These are phyloP conservation scores for Eptesicus fuscus DNA, from an alignment of 2,113 vertebrate genomes.

Conservation along the genomic window DNA sequence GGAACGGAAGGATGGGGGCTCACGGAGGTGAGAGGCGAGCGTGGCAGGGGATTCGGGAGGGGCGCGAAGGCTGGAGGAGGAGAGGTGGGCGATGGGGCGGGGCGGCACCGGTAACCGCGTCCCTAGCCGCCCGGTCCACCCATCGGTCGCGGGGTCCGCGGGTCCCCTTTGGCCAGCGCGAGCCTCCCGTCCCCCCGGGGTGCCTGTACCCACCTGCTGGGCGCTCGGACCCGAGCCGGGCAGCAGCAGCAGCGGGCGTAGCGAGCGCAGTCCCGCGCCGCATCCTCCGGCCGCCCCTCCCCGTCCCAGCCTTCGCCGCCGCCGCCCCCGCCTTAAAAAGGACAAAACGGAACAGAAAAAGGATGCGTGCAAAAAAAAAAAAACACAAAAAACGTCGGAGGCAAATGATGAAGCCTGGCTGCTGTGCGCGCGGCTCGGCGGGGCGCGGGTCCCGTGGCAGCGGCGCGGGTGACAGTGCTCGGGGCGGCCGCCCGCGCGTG, in stretches of 20 bases:
- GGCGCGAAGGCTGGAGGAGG: not conserved
- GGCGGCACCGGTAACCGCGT: not conserved
- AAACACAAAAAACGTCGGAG: not conserved
- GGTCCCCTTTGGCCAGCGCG: not conserved
- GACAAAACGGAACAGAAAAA: constrained; percentile 30
- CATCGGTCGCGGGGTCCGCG: no score
- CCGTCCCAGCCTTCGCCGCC: not conserved
- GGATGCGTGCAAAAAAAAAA: not conserved
- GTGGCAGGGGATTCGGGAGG: not conserved
- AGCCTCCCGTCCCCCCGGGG: not conserved
- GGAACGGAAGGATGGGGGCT: not conserved
- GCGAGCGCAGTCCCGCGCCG: constrained; percentile 48
- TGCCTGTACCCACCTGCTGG: constrained; percentile 70
- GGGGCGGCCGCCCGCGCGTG: constrained; percentile 45
- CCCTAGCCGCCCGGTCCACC: not conserved
- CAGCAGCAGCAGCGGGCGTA: constrained; percentile 30
- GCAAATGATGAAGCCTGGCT: not conserved
- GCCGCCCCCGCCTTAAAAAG: constrained; percentile 45
- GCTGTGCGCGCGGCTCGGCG: not conserved
- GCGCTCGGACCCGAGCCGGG: constrained; percentile 57
- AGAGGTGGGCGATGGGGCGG: not conserved
- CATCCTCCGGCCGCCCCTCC: constrained; percentile 69
- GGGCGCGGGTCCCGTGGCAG: not conserved
- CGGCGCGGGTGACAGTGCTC: not conserved
- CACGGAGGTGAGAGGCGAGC: not conserved